Percentiles rank a stretch among this genome's conserved stretches.
Evolutionary conservation across 2,888 invertebrate species (phyloP).

Genomic region (Schizaphis graminum): DNA sequence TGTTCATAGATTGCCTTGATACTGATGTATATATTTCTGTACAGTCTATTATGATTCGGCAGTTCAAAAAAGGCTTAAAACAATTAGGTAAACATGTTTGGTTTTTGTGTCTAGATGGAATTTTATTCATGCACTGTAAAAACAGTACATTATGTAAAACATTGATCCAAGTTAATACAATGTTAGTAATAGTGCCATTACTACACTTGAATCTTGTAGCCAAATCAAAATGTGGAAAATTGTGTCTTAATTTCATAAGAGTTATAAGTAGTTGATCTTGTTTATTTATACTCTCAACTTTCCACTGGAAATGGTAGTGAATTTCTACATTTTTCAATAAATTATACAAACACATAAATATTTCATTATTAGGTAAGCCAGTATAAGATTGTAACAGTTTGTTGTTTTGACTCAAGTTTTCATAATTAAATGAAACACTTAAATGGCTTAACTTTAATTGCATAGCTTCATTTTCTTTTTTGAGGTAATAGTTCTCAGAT

Average conservation of each 20-base stretch:
- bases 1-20: no score
- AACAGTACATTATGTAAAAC: constrained; percentile 17
- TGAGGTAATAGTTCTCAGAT: neutral
- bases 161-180: constrained; percentile 5
- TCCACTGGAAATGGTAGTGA: no score
- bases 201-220: no score
- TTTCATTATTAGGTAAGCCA: neutral
- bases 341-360: neutral
- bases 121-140: constrained; percentile 13
- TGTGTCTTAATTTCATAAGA: no score
- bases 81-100: neutral
- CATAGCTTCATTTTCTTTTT: neutral
- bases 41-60: no score
- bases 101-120: constrained; percentile 2
- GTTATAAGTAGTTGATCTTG: no score
- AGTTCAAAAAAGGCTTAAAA: neutral
- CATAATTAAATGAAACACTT: neutral
- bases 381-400: neutral
- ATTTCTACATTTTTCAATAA: neutral
- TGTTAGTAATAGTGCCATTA: neutral
- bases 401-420: neutral
- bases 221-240: no score
- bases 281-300: no score
- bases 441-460: neutral
- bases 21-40: no score